Evolutionary conservation across 2,797 vertebrate genomes (phyloP).

Genomic region (Pelochelys cantorii): DNA sequence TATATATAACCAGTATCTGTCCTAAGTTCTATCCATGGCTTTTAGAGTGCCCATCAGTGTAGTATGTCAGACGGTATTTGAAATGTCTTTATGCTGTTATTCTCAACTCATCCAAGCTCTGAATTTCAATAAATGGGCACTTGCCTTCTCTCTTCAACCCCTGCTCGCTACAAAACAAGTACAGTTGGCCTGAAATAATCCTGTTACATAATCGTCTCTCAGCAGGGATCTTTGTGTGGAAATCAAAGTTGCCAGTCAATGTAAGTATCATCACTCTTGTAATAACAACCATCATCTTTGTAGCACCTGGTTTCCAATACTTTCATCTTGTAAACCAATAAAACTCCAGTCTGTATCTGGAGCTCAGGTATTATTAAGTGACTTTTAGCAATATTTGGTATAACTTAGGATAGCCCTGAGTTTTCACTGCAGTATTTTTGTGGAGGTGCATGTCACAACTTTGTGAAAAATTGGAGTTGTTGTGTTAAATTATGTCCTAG

Average conservation of each 20-base stretch:
- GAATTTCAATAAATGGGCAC: not conserved
- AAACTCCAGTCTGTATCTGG: not conserved
- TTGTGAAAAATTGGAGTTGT: not conserved
- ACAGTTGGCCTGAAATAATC: not conserved
- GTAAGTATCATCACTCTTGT: not conserved
- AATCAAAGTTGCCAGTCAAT: slow-evolving; percentile 10
- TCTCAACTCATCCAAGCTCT: not conserved
- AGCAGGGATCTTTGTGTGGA: not conserved
- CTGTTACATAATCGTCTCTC: accelerated
- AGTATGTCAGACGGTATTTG: not conserved
- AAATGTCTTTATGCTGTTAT: not conserved
- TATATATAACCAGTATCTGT: not conserved
- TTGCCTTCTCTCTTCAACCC: not conserved
- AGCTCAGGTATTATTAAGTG: not conserved
- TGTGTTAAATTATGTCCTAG: not conserved
- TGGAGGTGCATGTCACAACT: not conserved
- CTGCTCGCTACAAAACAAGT: not conserved
- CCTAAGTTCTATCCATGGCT: not conserved
- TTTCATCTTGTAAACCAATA: not conserved
- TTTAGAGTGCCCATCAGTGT: not conserved
- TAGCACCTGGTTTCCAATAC: not conserved
- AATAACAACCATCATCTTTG: not conserved
- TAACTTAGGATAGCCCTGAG: not conserved
- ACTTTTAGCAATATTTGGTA: not conserved
- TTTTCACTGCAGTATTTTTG: not conserved